These are phyloP conservation scores for Pagrus major DNA, from an alignment of 2,113 vertebrate species.

Conservation along the genomic window DNA sequence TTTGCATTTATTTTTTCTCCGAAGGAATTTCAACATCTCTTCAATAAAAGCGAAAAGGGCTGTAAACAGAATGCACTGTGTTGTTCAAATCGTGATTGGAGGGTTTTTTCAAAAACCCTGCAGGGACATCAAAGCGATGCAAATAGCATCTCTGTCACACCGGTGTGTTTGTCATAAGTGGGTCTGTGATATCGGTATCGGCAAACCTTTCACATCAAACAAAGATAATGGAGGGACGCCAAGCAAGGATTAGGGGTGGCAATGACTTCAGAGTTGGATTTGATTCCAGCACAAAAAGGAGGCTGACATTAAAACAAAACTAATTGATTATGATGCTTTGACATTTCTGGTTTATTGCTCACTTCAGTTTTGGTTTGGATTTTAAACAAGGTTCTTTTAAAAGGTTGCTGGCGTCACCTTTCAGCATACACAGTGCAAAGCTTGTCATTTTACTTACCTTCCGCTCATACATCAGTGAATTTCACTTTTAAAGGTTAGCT, in stretches of 20 bases:
- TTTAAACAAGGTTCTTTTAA: slow-evolving; percentile 6
- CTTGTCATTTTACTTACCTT: slow-evolving; percentile 12
- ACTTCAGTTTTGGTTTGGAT: neutral
- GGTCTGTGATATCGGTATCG: slow-evolving; percentile 18
- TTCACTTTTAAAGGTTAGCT: slow-evolving; percentile 25
- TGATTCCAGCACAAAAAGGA: slow-evolving; percentile 36
- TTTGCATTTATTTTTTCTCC: slow-evolving; percentile 51
- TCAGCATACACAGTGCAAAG: neutral
- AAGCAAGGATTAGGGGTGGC: slow-evolving; percentile 32
- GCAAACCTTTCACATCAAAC: slow-evolving; percentile 58
- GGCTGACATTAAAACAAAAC: slow-evolving; percentile 6
- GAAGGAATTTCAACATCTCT: slow-evolving; percentile 67
- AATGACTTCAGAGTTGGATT: slow-evolving; percentile 15
- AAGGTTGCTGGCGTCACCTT: neutral
- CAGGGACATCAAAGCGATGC: slow-evolving; percentile 60
- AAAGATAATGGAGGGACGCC: slow-evolving; percentile 24
- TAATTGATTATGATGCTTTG: slow-evolving; percentile 33
- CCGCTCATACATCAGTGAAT: neutral
- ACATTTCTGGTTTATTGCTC: slow-evolving; percentile 34
- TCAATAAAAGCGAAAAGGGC: slow-evolving; percentile 82
- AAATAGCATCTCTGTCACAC: slow-evolving; percentile 36
- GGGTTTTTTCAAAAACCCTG: slow-evolving; percentile 30
- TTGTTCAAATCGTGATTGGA: slow-evolving; percentile 73
- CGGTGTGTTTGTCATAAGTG: slow-evolving; percentile 46
- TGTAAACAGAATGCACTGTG: slow-evolving; percentile 77